phyloP scores from a whole-genome alignment of 2,113 vertebrate genomes.

The Petaurus breviceps region DNA sequence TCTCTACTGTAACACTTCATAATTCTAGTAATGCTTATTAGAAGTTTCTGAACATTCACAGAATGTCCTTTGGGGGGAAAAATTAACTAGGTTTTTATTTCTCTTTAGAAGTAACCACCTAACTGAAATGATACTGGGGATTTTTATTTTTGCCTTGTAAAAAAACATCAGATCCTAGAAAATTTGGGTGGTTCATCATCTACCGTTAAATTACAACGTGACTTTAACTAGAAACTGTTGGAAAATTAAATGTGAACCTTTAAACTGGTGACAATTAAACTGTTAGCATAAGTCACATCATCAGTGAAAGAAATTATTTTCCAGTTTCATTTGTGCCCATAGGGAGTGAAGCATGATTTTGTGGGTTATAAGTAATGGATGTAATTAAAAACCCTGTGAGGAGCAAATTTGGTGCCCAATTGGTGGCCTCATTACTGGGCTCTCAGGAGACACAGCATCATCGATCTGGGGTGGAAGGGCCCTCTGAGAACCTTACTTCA shows the following conservation, averaged over 20 bases:
- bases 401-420: neutral
- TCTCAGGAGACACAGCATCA: neutral
- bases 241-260: constrained; percentile 70
- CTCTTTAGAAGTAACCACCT: neutral
- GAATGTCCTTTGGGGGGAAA: neutral
- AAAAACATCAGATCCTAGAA: constrained; percentile 33
- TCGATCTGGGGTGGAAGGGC: neutral
- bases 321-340: constrained; percentile 15
- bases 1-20: neutral
- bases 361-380: neutral
- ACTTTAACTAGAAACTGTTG: constrained; percentile 72
- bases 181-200: constrained; percentile 59
- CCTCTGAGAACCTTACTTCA: neutral
- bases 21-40: neutral
- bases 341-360: neutral
- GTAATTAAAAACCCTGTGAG: neutral
- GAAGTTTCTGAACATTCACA: neutral
- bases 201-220: constrained; percentile 50
- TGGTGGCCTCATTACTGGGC: neutral
- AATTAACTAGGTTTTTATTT: neutral
- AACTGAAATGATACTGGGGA: neutral
- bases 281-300: neutral
- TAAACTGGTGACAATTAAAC: constrained; percentile 65
- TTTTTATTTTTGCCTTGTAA: constrained; percentile 38
- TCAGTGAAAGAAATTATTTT: constrained; percentile 30